phyloP scores from a whole-genome alignment of 2,888 invertebrate species.

The Tachina grossa region DNA sequence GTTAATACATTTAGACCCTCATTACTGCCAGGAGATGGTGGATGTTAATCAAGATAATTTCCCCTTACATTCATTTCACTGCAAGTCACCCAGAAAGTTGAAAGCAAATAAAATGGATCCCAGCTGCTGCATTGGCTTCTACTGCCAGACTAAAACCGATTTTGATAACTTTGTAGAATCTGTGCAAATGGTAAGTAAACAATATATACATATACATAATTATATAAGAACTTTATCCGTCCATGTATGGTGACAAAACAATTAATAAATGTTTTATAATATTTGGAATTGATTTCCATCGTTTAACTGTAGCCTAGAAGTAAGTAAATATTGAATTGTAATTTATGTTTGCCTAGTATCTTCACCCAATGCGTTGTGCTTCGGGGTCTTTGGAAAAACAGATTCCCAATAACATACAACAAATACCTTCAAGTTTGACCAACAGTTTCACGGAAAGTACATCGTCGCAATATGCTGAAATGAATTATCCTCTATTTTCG shows the following conservation, averaged over 20 bases:
- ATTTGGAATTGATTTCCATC: too few species aligned
- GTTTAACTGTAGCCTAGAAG: background rate
- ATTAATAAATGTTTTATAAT: too few species aligned
- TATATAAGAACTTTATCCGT: too few species aligned
- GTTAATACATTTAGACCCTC: slow-evolving; percentile 96
- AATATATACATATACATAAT: background rate
- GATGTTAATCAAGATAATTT: slow-evolving; percentile 92
- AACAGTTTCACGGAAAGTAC: slow-evolving; percentile 71
- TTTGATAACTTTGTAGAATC: slow-evolving; percentile 90
- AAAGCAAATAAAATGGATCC: slow-evolving; percentile 94
- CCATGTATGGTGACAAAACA: too few species aligned
- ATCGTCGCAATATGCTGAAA: slow-evolving; percentile 81
- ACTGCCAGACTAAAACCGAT: slow-evolving; percentile 89
- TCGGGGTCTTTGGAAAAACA: slow-evolving; percentile 77
- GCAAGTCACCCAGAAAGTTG: slow-evolving; percentile 93
- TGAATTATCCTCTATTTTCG: slow-evolving; percentile 91
- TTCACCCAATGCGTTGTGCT: slow-evolving; percentile 83
- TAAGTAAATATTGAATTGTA: background rate
- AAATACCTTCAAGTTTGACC: slow-evolving; percentile 63
- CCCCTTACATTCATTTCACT: slow-evolving; percentile 91
- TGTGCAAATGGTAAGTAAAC: slow-evolving; percentile 85
- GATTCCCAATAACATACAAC: slow-evolving; percentile 34
- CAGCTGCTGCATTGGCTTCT: slow-evolving; percentile 95
- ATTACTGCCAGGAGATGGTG: slow-evolving; percentile 95
- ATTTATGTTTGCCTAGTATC: slow-evolving; percentile 82